A percentile compares a stretch with the other conserved stretches of the same genome.
Evolutionary conservation across 2,113 vertebrate genomes (phyloP).

Genomic region (Pogonocichla stellata): DNA sequence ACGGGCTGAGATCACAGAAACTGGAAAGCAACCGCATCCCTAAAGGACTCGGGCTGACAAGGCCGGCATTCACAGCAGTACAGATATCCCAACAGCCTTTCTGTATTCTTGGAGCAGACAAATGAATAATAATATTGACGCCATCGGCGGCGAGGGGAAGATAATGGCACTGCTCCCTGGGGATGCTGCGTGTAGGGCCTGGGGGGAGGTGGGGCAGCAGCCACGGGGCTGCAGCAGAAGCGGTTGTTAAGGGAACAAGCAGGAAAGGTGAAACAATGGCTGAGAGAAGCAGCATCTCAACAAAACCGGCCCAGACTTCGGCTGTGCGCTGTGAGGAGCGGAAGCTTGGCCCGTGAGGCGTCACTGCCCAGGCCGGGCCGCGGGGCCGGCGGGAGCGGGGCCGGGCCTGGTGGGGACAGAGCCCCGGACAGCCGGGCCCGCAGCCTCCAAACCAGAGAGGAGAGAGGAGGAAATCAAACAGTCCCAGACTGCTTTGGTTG

Average conservation of each 20-base stretch:
- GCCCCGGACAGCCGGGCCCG: not conserved
- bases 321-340: not conserved
- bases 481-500: no score
- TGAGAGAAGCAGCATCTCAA: not conserved
- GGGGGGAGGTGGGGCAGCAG: not conserved
- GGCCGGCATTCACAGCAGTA: not conserved
- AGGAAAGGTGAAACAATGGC: constrained; percentile 45
- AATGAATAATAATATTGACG: not conserved
- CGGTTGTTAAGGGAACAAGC: not conserved
- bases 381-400: not conserved
- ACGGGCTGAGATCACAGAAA: not conserved
- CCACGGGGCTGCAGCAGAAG: not conserved
- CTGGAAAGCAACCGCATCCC: not conserved
- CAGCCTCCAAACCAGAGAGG: not conserved
- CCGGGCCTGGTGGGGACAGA: not conserved
- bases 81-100: not conserved
- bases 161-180: not conserved
- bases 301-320: not conserved
- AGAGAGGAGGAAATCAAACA: not conserved
- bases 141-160: not conserved
- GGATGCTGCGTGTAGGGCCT: not conserved
- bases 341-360: accelerated
- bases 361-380: not conserved
- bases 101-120: not conserved
- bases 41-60: not conserved